Percentiles rank a stretch among this genome's conserved stretches.
phyloP scores from a whole-genome alignment of 2,113 vertebrate species.

The Amblyopsis rosae region DNA sequence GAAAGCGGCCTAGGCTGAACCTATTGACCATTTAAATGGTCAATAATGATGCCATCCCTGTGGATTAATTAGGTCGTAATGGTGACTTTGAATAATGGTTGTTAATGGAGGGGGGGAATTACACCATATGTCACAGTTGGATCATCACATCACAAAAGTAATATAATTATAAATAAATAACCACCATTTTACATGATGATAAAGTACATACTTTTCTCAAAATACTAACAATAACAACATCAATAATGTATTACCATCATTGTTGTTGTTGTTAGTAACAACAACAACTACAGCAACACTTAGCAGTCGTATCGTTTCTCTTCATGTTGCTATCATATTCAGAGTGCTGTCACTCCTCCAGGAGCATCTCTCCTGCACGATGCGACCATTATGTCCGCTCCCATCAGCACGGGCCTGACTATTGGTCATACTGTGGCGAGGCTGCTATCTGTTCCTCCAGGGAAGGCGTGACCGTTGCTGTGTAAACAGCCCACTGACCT shows the following conservation, averaged over 20 bases:
- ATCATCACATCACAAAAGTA: too few species aligned
- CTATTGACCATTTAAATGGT: conserved; percentile 71
- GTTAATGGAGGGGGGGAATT: conserved; percentile 7
- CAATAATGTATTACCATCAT: too few species aligned
- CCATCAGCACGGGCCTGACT: conserved; percentile 64
- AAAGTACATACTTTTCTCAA: too few species aligned
- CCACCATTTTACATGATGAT: too few species aligned
- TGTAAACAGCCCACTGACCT: conserved; percentile 72
- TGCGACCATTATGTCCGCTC: conserved; percentile 31
- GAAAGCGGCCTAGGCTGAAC: conserved; percentile 59
- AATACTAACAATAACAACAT: background rate
- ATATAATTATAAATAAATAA: too few species aligned
- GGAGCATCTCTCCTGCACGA: conserved; percentile 22
- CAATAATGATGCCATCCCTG: conserved; percentile 67
- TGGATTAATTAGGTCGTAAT: conserved; percentile 42
- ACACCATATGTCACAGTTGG: background rate
- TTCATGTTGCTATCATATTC: background rate
- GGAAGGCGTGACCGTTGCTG: conserved; percentile 68
- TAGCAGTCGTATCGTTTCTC: background rate
- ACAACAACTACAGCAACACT: background rate
- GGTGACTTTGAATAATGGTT: conserved; percentile 21
- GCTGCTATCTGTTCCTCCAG: conserved; percentile 67
- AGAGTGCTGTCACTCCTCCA: conserved; percentile 3
- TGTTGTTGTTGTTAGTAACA: background rate
- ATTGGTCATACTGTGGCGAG: conserved; percentile 61